phyloP scores from a whole-genome alignment of 2,797 vertebrate species.

The Anomalospiza imberbis region DNA sequence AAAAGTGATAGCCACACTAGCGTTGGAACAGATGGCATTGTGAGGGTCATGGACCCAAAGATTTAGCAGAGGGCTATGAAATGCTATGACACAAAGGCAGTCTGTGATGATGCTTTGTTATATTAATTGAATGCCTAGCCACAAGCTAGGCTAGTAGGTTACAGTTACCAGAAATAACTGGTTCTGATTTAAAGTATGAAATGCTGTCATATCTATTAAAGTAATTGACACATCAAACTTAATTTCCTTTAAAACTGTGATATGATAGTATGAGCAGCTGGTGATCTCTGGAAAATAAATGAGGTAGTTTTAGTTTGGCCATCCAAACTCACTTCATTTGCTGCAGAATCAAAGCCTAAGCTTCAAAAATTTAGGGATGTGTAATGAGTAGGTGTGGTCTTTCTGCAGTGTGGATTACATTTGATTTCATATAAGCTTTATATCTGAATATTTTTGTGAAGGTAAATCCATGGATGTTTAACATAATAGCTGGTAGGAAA shows the following conservation, averaged over 20 bases:
- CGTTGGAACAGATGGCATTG: not conserved
- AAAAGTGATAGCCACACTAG: not conserved
- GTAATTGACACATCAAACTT: not conserved
- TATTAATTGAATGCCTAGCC: not conserved
- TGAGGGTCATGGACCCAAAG: not conserved
- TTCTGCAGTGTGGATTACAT: not conserved
- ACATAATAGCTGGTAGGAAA: not conserved
- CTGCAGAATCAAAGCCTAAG: not conserved
- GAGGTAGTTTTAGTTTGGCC: not conserved
- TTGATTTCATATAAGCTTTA: not conserved
- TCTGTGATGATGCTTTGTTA: constrained; percentile 10
- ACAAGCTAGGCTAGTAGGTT: constrained; percentile 8
- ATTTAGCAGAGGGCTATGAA: constrained; percentile 2
- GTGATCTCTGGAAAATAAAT: not conserved
- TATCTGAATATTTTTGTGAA: not conserved
- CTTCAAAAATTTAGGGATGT: not conserved
- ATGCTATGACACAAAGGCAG: not conserved
- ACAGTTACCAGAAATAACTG: constrained; percentile 25
- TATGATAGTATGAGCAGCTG: not conserved
- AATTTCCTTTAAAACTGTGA: constrained; percentile 17
- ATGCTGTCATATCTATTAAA: constrained; percentile 15
- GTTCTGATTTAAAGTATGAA: not conserved
- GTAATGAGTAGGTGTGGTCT: not conserved
- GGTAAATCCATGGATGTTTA: not conserved
- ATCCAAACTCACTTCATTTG: not conserved